A percentile compares a stretch with the other conserved stretches of the same genome.
phyloP scores from a whole-genome alignment of 1,140 invertebrate genomes.

The Agraylea sexmaculata region DNA sequence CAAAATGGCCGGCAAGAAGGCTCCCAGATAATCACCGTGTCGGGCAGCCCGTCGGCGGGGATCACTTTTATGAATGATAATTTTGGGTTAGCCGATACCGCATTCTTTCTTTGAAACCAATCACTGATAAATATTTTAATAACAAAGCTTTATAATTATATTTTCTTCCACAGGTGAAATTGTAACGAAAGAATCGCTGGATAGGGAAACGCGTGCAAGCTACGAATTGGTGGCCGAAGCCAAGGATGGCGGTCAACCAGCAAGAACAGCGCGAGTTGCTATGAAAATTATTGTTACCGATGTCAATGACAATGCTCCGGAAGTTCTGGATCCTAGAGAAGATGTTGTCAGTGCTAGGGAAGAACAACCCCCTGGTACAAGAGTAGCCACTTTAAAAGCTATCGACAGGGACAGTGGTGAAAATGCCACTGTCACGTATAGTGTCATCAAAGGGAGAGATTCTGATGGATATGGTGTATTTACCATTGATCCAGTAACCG shows the following conservation, averaged over 20 bases:
- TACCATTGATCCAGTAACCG: conserved; percentile 72
- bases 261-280: conserved; percentile 57
- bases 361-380: conserved; percentile 72
- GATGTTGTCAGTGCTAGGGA: conserved; percentile 78
- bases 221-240: conserved; percentile 80
- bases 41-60: conserved; percentile 27
- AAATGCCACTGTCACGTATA: conserved; percentile 81
- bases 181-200: conserved; percentile 64
- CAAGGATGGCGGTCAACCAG: conserved; percentile 69
- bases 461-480: conserved; percentile 76
- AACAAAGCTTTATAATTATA: not conserved
- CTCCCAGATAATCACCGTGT: conserved; percentile 33
- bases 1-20: too few species aligned
- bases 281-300: conserved; percentile 67
- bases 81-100: conserved; percentile 25
- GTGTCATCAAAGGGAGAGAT: conserved; percentile 70
- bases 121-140: conserved; percentile 1
- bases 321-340: conserved; percentile 77
- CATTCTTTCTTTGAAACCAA: conserved; percentile 2
- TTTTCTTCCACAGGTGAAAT: conserved; percentile 61
- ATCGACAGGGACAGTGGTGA: conserved; percentile 76
- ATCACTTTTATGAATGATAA: conserved; percentile 33
- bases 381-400: conserved; percentile 74
- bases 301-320: conserved; percentile 83
- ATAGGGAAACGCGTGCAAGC: conserved; percentile 64